Evolutionary conservation across 2,113 vertebrate genomes (phyloP).

Genomic region (Saccopteryx leptura): DNA sequence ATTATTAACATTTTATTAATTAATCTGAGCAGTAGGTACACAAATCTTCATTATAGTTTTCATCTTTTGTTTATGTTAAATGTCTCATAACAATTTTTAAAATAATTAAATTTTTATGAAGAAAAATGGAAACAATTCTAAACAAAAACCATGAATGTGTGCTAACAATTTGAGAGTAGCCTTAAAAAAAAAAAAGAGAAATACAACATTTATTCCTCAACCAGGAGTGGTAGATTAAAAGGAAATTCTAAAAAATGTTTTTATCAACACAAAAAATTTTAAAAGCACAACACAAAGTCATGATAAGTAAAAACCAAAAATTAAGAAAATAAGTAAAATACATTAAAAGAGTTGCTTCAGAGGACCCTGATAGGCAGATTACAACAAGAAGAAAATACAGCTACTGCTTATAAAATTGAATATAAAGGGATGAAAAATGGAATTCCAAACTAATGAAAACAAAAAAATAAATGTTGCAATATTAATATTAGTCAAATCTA

Average conservation of each 20-base stretch:
- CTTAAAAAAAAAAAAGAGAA: background rate
- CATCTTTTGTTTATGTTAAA: background rate
- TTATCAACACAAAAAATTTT: background rate
- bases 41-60: background rate
- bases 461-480: background rate
- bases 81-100: background rate
- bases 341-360: background rate
- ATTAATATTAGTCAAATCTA: background rate
- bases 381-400: background rate
- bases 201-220: background rate
- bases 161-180: background rate
- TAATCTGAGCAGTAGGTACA: background rate
- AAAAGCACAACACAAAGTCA: background rate
- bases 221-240: background rate
- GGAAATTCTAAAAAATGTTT: background rate
- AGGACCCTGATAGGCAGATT: background rate
- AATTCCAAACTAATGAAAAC: background rate
- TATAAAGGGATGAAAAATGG: background rate
- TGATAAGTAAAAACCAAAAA: background rate
- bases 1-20: background rate
- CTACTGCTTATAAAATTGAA: background rate
- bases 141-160: background rate
- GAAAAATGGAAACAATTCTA: background rate
- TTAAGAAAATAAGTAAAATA: background rate
- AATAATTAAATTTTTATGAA: slow-evolving; percentile 12